Evolutionary conservation across 2,797 vertebrate genomes (phyloP).

Genomic region (Dendrocincla fuliginosa): DNA sequence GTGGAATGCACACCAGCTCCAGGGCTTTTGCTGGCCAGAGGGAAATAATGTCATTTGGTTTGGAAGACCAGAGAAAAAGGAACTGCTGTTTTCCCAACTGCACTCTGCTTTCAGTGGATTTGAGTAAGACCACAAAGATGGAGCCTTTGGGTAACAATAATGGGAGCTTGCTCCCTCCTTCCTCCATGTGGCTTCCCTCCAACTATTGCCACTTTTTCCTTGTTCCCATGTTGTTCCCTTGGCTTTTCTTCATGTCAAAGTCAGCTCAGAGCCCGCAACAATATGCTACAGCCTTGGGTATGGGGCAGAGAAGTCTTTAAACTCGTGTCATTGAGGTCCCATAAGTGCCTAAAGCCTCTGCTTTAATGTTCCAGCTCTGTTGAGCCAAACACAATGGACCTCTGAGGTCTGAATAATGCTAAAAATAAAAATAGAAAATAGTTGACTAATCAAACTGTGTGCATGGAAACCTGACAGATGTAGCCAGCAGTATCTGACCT

Average conservation of each 20-base stretch:
- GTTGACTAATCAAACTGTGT: not conserved
- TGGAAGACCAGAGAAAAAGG: not conserved
- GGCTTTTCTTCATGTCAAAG: not conserved
- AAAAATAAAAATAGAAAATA: not conserved
- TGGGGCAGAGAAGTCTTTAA: not conserved
- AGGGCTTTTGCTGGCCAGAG: not conserved
- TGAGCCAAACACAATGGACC: not conserved
- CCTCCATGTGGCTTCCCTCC: not conserved
- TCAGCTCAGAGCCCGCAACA: not conserved
- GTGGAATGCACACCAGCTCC: not conserved
- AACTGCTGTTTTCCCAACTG: not conserved
- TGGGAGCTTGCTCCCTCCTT: not conserved
- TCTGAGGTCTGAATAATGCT: not conserved
- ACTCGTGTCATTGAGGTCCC: not conserved
- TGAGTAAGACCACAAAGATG: not conserved
- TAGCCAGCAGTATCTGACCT: not conserved
- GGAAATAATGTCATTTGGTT: not conserved
- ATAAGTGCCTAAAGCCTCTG: not conserved
- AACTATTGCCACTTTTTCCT: not conserved
- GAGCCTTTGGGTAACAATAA: not conserved
- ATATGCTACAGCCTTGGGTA: not conserved
- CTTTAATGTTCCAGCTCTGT: not conserved
- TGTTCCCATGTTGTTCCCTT: not conserved
- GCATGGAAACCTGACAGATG: not conserved
- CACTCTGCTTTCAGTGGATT: not conserved